A percentile compares a stretch with the other conserved stretches of the same genome.
Evolutionary conservation across 2,888 invertebrate genomes (phyloP).

Genomic region (Agriopis marginaria): DNA sequence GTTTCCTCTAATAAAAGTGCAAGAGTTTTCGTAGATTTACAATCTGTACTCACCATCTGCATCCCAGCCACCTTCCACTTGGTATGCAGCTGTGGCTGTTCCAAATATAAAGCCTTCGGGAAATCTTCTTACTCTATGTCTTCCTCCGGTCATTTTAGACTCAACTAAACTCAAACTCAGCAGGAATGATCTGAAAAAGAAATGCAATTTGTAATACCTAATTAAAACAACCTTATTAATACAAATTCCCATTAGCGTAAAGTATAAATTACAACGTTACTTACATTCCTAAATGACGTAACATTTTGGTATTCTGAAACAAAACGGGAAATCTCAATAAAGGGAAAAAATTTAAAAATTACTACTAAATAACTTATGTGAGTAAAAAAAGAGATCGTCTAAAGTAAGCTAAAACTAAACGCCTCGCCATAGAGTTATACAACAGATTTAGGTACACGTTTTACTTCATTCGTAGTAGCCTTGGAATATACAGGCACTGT

Average conservation of each 20-base stretch:
- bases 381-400: not conserved
- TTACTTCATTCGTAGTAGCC: not conserved
- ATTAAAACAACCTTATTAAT: not conserved
- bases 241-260: not conserved
- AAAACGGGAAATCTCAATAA: not conserved
- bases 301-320: slow-evolving; percentile 22
- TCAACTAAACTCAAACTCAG: slow-evolving; percentile 18
- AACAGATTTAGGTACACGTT: not conserved
- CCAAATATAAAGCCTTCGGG: slow-evolving; percentile 60
- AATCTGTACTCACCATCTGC: slow-evolving; percentile 66
- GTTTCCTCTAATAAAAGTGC: too few species aligned
- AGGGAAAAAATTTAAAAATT: not conserved
- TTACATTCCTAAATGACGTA: slow-evolving; percentile 22
- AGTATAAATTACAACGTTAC: not conserved
- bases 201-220: not conserved
- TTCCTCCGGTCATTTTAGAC: slow-evolving; percentile 52
- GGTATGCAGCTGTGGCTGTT: slow-evolving; percentile 74
- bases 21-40: not conserved
- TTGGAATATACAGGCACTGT: too few species aligned
- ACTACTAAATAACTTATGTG: not conserved
- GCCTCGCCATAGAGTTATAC: not conserved
- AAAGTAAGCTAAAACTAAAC: not conserved
- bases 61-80: slow-evolving; percentile 84
- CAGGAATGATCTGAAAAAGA: slow-evolving; percentile 27
- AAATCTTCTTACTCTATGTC: slow-evolving; percentile 51